Evolutionary conservation across 2,113 vertebrate genomes (phyloP), one percentile per base, ranked within the genome.

Genomic region (Apteryx owenii): DNA sequence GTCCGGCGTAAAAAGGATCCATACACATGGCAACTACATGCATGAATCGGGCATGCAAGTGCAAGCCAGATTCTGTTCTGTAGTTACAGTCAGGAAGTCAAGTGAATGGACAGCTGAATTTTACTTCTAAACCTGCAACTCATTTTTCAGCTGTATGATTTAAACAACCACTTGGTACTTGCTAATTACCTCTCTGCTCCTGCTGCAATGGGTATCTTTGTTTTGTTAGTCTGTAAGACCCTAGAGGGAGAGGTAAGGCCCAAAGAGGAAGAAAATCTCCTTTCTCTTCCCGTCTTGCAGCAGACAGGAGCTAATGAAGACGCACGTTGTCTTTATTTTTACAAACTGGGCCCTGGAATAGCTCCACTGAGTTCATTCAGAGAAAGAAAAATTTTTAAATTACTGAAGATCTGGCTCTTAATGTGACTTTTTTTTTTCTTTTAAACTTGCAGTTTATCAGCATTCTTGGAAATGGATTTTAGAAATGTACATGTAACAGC

Each of bases 1-100:
- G 12, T 51, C 26, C 50, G 62, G 10, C 48, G 33, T 15, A 19
- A 48, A 42, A 18, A 72, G 11, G 29, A 56, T 33, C 70, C 20
- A 3, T 17, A 3, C 14, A 16, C 0, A 1, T 5, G 25, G 50
- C 64, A 81, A 58, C 36, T 13, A 26, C 28, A 23, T 2, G 12
- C 8, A 7, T 0, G 0, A 50, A 28, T 2, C 0, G 0, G 29
- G 54, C 13, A 73, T 33, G 2, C 0, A 36, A 38, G 31, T 3
- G 6, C 58, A 54, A 31, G 44, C 38, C 33, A 51, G 10, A 8
- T 26, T 26, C 64, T 66, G 29, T 50, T 75, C 68, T 33, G 10
- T 58, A 22, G 1, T 88, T 65, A 54, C 25, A 26, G 22, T 65
- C 3, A 8, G 60, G 68, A 83, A 42, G 23, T 12, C 36, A 69